These are phyloP conservation scores for Eilema caniola DNA, from an alignment of 2,888 invertebrate species.

Conservation along the genomic window DNA sequence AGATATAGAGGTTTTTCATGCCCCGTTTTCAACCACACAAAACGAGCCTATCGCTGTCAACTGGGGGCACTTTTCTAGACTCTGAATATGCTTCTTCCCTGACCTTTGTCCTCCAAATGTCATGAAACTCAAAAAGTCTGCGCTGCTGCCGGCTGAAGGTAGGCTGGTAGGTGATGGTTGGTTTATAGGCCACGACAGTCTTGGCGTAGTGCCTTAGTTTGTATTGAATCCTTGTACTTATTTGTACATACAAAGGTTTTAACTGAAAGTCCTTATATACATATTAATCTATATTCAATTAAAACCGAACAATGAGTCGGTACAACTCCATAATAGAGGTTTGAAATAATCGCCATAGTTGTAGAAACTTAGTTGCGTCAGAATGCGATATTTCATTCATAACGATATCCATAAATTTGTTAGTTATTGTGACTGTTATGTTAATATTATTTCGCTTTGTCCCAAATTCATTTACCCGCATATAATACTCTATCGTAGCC, in stretches of 20 bases:
- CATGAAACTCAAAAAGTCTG: no score
- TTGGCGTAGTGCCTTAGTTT: no score
- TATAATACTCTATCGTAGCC: no score
- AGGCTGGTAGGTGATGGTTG: no score
- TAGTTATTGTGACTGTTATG: slow-evolving; percentile 20
- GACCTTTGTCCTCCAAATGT: no score
- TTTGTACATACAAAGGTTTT: background rate
- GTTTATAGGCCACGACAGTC: no score
- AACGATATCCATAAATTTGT: slow-evolving; percentile 35
- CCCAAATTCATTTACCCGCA: background rate
- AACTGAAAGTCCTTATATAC: background rate
- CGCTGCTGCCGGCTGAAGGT: no score
- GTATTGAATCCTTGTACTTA: no score
- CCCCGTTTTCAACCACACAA: background rate
- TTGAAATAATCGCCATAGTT: slow-evolving; percentile 44
- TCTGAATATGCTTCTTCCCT: no score
- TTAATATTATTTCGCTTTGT: background rate
- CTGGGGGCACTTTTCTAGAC: background rate
- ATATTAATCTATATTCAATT: slow-evolving; percentile 29
- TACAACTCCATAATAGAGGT: slow-evolving; percentile 33
- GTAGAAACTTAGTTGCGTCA: slow-evolving; percentile 24
- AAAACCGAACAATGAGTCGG: slow-evolving; percentile 32
- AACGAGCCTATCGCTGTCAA: background rate
- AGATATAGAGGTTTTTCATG: no score
- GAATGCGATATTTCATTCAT: slow-evolving; percentile 39